Evolutionary conservation across 2,888 invertebrate species (phyloP), one percentile per base, ranked within the genome.

Genomic region (Pseudeuparius sepicola): DNA sequence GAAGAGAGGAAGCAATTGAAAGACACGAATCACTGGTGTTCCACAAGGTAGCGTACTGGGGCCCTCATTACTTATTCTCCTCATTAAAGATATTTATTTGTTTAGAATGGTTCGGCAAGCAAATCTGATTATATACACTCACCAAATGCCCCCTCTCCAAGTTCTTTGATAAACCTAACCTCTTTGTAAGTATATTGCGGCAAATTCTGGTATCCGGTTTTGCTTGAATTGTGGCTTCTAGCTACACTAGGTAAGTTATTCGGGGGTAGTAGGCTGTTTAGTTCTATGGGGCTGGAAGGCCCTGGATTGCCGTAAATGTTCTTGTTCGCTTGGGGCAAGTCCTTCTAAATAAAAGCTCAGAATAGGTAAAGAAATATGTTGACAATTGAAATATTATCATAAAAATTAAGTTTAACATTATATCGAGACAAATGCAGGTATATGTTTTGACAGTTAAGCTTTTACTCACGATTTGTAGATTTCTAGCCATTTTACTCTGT

Each of bases 121-220:
- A n/a, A n/a, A n/a, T n/a, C n/a, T n/a, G n/a, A n/a, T n/a, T n/a
- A n/a, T 6, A 20, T 25, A 14, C 26, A 50, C 59, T 62, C 65
- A 62, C 96, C 96, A 61, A 94, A 97, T 16, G 93, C 92, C 7
- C 97, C 94, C 65, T 94, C 93, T 13, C 94, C 94, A 16, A 96
- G 65, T 60, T 93, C 89, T 57, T 92, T 88, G 28, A 89, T 69
- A 56, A 93, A 88, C 44, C 79, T 73, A 1, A 90, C 82, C 59
- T 87, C 84, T 39, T 83, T 78, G 39, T 89, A 67, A 0, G 85
- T 81, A 57, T 88, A 90, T 51, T 93, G 92, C 3, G 87, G 79
- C 25, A 90, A 82, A 50, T 81, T 57, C 41, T 59, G 61, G 36
- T 57, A 54, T 14, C 51, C 54, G 32, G 57, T 55, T 29, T 60